Evolutionary conservation across 2,797 vertebrate species (phyloP), one percentile per base, ranked within the genome.

Genomic region (Xiphorhynchus erythropygius): DNA sequence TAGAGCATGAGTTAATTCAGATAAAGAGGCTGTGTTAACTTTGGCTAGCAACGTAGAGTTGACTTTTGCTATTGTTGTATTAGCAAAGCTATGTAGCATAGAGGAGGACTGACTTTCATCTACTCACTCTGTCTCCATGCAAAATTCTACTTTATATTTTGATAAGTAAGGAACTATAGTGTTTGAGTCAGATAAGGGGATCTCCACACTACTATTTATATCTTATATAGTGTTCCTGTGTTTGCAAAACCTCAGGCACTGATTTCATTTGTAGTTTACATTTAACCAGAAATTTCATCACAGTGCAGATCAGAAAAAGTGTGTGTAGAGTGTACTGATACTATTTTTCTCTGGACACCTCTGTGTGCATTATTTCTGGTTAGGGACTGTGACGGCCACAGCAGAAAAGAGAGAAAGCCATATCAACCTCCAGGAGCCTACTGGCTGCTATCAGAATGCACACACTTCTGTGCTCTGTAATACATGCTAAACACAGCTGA

Each of bases 261-360:
- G 16, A 32, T 74, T 85, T 76, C 8, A 35, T 55, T 62, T n/a
- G 64, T 7, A 63, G 39, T 35, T 85, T 23, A 47, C 25, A 52
- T 60, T 89, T 91, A 59, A 70, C 3, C 19, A 79, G 47, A 85
- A 82, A 77, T 77, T 57, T 25, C n/a, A 46, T 53, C 22, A 52
- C 30, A 63, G 8, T 49, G 6, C 19, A 74, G 35, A n/a, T 63
- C 64, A 70, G 22, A 35, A 85, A 74, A 89, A 42, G 6, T 33
- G 4, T 19, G 6, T 39, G 15, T 24, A 5, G 0, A 0, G 4
- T 76, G 15, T 42, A n/a, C 32, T 4, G 3, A 13, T 24, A 19
- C 11, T 35, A 3, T 7, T 78, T 88, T 81, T 71, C 25, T 33
- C 42, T 71, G 67, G 73, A 68, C 22, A 57, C 1, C 4, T 56